Evolutionary conservation across 2,113 vertebrate genomes (phyloP), one percentile per base, ranked within the genome.

Genomic region (Ophiodon elongatus): DNA sequence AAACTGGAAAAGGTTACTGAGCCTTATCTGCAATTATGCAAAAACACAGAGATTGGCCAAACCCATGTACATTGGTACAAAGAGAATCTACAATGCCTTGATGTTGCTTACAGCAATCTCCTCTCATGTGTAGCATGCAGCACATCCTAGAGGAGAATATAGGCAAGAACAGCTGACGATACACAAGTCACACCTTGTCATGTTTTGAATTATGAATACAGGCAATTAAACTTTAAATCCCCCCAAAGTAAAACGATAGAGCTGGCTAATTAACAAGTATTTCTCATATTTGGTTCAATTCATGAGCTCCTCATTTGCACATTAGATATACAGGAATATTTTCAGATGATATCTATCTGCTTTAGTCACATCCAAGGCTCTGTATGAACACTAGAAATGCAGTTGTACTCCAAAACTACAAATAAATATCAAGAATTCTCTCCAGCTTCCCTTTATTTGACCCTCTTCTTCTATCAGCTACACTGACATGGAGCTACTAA

Each of bases 11-110:
- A 94, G 92, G 93, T 94, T 93, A 92, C 84, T 60, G 76, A 87
- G 90, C 77, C 91, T 94, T 94, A 94, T 93, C 94, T 94, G 87
- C 87, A 91, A 93, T 93, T 94, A 94, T 91, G 90, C 90, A 92
- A 91, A 93, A 91, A 91, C 77, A 86, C 47, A 82, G 80, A 84
- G 87, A 87, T 73, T 84, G 85, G 80, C 85, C 88, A 67, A 84
- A 85, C 9, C 77, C 68, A 57, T 73, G 83, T 63, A 86, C 79
- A 60, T 47, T 84, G 73, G 56, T 86, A 91, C 89, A 91, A 91
- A 93, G 88, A 29, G 68, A 89, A 85, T 91, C 57, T 39, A 85
- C 85, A 68, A 79, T 73, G 80, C 87, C 80, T 91, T 93, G 87
- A 91, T 91, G 90, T 69, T 72, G 86, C 86, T 89, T 37, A 52